Base-by-base conservation (phyloP, 2,797 vertebrate species). In the Cuniculus paca region DNA sequence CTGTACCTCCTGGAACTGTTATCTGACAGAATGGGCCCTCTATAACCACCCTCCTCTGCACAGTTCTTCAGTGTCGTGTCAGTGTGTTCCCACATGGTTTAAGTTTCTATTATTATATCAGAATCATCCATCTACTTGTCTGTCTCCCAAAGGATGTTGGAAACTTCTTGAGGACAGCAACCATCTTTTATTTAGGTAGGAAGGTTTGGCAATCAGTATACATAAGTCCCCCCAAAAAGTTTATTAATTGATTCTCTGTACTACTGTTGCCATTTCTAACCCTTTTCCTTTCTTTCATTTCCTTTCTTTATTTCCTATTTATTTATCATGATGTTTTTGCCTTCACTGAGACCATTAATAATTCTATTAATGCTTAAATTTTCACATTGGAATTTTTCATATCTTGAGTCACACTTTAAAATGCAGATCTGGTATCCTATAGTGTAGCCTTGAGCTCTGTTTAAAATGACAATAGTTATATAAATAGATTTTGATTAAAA, bases 391-490 rank as follows among this genome's bases (percentile, higher is more conserved):
- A 92, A 54, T 88, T 65, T 95, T 61, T 58, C 50, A 79, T 9
- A 65, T 80, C 80, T 91, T n/a, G 9, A 22, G 68, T 83, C 74
- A 92, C 16, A 17, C 82, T 85, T 92, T 82, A 83, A 96, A 89
- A 94, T 77, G 50, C 13, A 89, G 34, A 28, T 75, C 52, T 95
- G 24, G 16, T 72, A 50, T 88, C 42, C 63, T 70, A 26, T 60
- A 70, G 86, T 60, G 48, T 93, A 95, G 75, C 39, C 80, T 91
- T 36, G 42, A 89, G 12, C 31, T 61, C 4, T 78, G 22, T 20
- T 96, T 94, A 83, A 97, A 80, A 95, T 88, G 48, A 90, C 31
- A 91, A 80, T 95, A 89, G 82, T 88, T 97, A 48, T 50, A 87
- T 91, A 92, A 97, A 91, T 77, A 79, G 34, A 72, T 80, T 88